Evolutionary conservation across 2,888 invertebrate genomes (phyloP), one percentile per base, ranked within the genome.

Genomic region (Tricholauxania praeusta): DNA sequence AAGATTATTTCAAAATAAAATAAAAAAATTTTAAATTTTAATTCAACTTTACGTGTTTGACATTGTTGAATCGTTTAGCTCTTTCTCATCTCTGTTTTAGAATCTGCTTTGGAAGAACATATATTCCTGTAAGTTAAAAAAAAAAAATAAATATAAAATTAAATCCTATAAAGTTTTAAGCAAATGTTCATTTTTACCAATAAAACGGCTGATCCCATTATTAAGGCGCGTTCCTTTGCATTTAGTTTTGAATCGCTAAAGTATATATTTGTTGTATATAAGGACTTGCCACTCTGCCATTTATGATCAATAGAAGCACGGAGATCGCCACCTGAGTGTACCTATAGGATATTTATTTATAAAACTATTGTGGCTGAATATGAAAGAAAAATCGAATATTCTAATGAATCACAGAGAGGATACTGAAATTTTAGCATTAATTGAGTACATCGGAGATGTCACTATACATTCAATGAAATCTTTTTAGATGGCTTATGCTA

Each of bases 141-240:
- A 22, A 22, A 17, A 49, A 59, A 64, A n/a, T 12, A 15, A 19
- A n/a, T n/a, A n/a, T 48, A 32, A 53, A 17, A 53, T 17, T 32
- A 2, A 28, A 12, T 17, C 12, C 8, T 17, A n/a, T 62, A 10
- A n/a, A n/a, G 12, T n/a, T 48, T 4, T 22, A 3, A 64, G 15
- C 2, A 14, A 7, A 22, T 4, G 5, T 53, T n/a, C 19, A 57
- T 1, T 84, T 87, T 89, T 89, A 96, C 96, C 91, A 97, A 88
- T 73, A 97, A 89, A 88, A 97, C 96, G 0, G 93, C 91, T 63
- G 95, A 92, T 7, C 93, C 96, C 39, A 97, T 84, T 69, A 96
- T 88, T 4, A 95, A 87, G 0, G 95, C 94, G 83, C 96, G 96
- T 71, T 93, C 90, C 79, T 91, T 93, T 2, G 93, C 91, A 80